These are phyloP conservation scores for Embiotoca jacksoni DNA, from an alignment of 2,113 vertebrate species.

Conservation along the genomic window DNA sequence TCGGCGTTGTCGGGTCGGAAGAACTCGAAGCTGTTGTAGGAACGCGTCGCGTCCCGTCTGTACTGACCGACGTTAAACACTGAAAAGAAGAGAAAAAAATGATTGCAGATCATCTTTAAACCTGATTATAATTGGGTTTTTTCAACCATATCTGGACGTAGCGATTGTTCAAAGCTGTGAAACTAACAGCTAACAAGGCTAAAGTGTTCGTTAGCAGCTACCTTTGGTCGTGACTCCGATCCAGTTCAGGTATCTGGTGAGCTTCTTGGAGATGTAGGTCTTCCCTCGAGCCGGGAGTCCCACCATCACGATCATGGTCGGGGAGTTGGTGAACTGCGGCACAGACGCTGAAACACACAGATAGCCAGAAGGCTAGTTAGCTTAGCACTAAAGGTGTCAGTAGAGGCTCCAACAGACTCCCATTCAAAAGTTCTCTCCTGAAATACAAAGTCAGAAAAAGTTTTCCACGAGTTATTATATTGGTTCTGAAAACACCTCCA, in stretches of 20 bases:
- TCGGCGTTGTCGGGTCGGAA: conserved; percentile 90
- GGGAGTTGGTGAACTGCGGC: conserved; percentile 94
- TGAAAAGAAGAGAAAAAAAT: conserved; percentile 48
- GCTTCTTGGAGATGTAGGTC: conserved; percentile 92
- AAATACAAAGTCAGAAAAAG: too few species aligned
- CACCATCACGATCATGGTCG: conserved; percentile 93
- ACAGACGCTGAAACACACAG: conserved; percentile 85
- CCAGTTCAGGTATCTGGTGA: conserved; percentile 94
- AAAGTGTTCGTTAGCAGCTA: conserved; percentile 41
- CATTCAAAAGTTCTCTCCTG: too few species aligned
- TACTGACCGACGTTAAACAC: conserved; percentile 95
- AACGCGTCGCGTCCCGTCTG: conserved; percentile 87
- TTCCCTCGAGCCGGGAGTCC: conserved; percentile 92
- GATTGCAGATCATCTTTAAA: too few species aligned
- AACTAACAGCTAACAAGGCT: too few species aligned
- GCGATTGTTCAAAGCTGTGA: too few species aligned
- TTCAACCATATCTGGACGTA: too few species aligned
- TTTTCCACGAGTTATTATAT: too few species aligned
- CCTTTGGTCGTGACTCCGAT: conserved; percentile 92
- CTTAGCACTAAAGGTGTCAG: too few species aligned
- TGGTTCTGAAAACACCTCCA: too few species aligned
- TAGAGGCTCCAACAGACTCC: too few species aligned
- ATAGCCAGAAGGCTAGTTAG: neutral
- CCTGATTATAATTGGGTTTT: too few species aligned
- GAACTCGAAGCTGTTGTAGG: conserved; percentile 91